Percentiles rank a stretch among this genome's conserved stretches.
These are phyloP conservation scores for Turnix velox DNA, from an alignment of 2,113 vertebrate species.

Conservation along the genomic window DNA sequence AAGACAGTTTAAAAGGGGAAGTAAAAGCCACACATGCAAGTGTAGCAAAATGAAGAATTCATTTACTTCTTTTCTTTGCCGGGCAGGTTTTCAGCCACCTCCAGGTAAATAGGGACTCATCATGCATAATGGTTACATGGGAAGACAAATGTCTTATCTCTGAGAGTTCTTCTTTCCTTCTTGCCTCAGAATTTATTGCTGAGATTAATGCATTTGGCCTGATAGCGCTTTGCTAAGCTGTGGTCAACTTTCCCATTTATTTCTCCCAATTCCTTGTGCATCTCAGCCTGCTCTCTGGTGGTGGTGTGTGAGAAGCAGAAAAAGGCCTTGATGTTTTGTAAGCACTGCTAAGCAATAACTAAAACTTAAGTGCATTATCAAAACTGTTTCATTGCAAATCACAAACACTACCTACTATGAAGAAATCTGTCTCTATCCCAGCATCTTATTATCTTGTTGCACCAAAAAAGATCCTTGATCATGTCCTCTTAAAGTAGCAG, in stretches of 20 bases:
- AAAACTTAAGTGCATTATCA: background rate
- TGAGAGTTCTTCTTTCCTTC: rapidly evolving
- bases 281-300: background rate
- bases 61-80: background rate
- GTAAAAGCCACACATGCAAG: background rate
- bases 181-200: background rate
- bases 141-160: background rate
- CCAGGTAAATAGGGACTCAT: background rate
- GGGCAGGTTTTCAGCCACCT: background rate
- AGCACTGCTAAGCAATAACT: background rate
- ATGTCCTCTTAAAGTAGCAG: background rate
- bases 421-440: background rate
- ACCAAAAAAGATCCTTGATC: background rate
- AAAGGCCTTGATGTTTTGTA: background rate
- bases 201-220: background rate
- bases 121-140: rapidly evolving
- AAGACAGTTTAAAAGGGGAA: background rate
- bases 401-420: background rate
- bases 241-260: background rate
- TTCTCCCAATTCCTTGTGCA: background rate
- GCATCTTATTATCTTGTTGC: background rate
- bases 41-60: background rate
- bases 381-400: background rate
- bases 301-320: background rate
- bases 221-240: background rate